Base-by-base conservation (phyloP, 2,113 vertebrate species). In the Tetrax tetrax region DNA sequence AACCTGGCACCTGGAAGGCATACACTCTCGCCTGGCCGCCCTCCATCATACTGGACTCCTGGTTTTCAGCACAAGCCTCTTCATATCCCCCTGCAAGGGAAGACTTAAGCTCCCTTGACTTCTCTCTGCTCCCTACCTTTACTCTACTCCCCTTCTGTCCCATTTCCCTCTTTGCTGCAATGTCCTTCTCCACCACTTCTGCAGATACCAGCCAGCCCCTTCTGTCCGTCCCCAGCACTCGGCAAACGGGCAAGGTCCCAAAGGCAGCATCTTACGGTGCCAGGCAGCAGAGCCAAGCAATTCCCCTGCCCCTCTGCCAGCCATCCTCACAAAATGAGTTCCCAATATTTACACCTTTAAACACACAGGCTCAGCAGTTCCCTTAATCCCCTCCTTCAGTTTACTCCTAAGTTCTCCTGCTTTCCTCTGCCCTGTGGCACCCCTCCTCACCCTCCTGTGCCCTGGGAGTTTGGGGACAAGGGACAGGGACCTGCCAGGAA, bases 401-500 rank as follows among this genome's bases (percentile, higher is more conserved):
- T 33, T 54, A 38, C 1, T 57, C 45, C 56, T 57, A 65, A 89
- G 56, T 9, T 50, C 63, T 51, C 15, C 66, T 1, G 4, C 23
- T 43, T 33, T 38, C 38, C 33, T 27, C 60, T 78, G 64, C 37
- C 80, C 69, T 66, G 59, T 3, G 1, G 76, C 60, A 78, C 16
- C 14, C 22, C 21, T 64, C 25, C 51, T 50, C 64, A 54, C 15
- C 31, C 50, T 50, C n/a, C 60, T 20, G 47, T 5, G 2, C 37
- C 12, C n/a, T 0, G 0, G 12, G 28, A 2, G 2, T 16, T 31
- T 41, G 51, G 41, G 77, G 33, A 68, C 1, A 4, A 80, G 53
- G 38, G n/a, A 54, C 35, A 41, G 63, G 23, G 27, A 68, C 8
- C 18, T 60, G 45, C 35, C 33, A 70, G 41, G 37, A 51, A 37